These are phyloP conservation scores for Halesus radiatus DNA, from an alignment of 1,140 invertebrate species.

Conservation along the genomic window DNA sequence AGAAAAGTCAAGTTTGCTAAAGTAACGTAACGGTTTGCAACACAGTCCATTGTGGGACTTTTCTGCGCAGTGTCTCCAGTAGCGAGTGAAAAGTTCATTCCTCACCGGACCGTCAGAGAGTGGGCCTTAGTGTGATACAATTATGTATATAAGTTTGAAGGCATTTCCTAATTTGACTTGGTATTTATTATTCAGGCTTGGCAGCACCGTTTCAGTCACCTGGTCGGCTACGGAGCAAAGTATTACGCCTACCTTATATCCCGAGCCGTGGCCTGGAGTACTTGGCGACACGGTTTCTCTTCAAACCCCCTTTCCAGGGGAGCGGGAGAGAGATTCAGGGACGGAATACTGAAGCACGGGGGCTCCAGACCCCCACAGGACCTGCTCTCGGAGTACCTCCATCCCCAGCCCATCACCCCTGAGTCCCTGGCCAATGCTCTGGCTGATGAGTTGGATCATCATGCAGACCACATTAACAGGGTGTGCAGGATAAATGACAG, in stretches of 20 bases:
- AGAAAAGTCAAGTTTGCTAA: too few species aligned
- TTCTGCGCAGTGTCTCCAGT: too few species aligned
- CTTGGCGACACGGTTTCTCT: slow-evolving; percentile 93
- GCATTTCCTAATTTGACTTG: too few species aligned
- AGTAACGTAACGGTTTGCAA: too few species aligned
- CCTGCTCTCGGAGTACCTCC: slow-evolving; percentile 63
- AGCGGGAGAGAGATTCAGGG: slow-evolving; percentile 83
- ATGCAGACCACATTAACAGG: slow-evolving; percentile 64
- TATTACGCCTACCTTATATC: slow-evolving; percentile 98
- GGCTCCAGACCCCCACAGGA: slow-evolving; percentile 81
- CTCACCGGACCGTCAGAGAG: too few species aligned
- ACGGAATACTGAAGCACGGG: slow-evolving; percentile 87
- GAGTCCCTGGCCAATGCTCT: slow-evolving; percentile 63
- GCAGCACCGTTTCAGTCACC: slow-evolving; percentile 96
- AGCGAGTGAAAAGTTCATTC: too few species aligned
- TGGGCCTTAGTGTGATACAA: too few species aligned
- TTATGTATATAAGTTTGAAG: too few species aligned
- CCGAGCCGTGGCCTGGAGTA: slow-evolving; percentile 91
- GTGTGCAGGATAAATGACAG: slow-evolving; percentile 62
- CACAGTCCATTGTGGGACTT: too few species aligned
- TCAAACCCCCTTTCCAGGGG: slow-evolving; percentile 83
- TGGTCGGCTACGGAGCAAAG: slow-evolving; percentile 97
- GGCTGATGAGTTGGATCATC: slow-evolving; percentile 66
- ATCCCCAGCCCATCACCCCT: slow-evolving; percentile 63
- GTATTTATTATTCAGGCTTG: slow-evolving; percentile 78